Conservation (phyloP, 2,797 vertebrate genomes). For the Poecilia wingei region DNA sequence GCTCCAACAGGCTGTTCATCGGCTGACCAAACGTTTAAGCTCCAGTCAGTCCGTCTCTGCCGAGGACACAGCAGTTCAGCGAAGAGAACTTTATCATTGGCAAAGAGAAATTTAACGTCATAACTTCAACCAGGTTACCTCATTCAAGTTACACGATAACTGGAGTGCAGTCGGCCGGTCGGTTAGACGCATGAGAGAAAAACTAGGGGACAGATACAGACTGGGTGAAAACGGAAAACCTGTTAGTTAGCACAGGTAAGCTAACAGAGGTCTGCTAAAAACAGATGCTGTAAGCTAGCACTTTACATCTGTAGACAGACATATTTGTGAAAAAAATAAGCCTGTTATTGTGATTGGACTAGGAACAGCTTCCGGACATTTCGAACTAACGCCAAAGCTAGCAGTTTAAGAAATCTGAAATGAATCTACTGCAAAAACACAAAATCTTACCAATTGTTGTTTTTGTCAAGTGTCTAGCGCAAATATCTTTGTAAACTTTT, state of each 20-base stretch:
- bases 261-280: neutral
- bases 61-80: neutral
- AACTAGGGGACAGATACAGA: conserved; percentile 5
- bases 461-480: too few species aligned
- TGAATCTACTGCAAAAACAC: too few species aligned
- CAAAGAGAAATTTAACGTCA: neutral
- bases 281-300: neutral
- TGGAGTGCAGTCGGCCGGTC: neutral
- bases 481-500: too few species aligned
- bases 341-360: too few species aligned
- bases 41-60: neutral
- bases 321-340: neutral
- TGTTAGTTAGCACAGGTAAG: neutral
- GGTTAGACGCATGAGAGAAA: conserved; percentile 12
- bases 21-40: neutral
- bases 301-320: neutral
- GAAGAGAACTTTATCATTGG: neutral
- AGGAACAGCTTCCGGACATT: too few species aligned
- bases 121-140: neutral
- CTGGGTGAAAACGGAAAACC: conserved; percentile 1
- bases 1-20: neutral
- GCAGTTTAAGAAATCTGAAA: too few species aligned
- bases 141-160: too few species aligned
- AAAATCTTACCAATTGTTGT: too few species aligned
- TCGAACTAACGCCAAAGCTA: too few species aligned